Conservation (phyloP, 2,797 vertebrate genomes). For the Apogon hyalosoma region DNA sequence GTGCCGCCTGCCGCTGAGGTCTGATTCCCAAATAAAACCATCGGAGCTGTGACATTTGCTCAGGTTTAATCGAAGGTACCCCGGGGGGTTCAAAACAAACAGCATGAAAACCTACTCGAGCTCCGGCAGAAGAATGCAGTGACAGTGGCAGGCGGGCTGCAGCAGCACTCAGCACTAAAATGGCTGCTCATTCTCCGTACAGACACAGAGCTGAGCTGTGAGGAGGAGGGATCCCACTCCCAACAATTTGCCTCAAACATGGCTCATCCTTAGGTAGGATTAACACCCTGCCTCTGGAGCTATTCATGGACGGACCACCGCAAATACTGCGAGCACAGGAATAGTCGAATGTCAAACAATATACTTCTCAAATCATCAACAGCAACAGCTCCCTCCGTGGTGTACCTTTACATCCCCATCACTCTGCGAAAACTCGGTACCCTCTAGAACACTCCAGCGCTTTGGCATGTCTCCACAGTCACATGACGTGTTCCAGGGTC, state of each 20-base stretch:
- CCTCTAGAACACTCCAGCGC: background rate
- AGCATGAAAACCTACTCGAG: constrained; percentile 30
- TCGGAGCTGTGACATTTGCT: constrained; percentile 22
- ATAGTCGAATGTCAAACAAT: background rate
- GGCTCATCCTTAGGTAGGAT: constrained; percentile 43
- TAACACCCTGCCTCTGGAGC: constrained; percentile 4
- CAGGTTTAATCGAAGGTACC: constrained; percentile 50
- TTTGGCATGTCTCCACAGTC: background rate
- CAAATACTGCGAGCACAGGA: background rate
- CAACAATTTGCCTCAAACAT: constrained; percentile 41
- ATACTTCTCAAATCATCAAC: background rate
- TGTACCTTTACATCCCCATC: constrained; percentile 8
- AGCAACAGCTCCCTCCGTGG: background rate
- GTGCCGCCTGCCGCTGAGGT: background rate
- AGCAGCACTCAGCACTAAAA: constrained; percentile 68
- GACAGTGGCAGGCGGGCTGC: constrained; percentile 65
- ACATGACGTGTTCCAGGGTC: background rate
- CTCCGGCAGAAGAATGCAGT: constrained; percentile 56
- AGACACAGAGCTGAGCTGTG: constrained; percentile 58
- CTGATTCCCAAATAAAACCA: constrained; percentile 12
- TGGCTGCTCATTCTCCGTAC: constrained; percentile 70
- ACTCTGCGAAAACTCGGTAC: background rate
- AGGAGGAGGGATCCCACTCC: constrained; percentile 55
- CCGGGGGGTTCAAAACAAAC: constrained; percentile 41
- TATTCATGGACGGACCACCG: constrained; percentile 2